Conservation (phyloP, 2,113 vertebrate genomes). For the Paraplagusia blochii region DNA sequence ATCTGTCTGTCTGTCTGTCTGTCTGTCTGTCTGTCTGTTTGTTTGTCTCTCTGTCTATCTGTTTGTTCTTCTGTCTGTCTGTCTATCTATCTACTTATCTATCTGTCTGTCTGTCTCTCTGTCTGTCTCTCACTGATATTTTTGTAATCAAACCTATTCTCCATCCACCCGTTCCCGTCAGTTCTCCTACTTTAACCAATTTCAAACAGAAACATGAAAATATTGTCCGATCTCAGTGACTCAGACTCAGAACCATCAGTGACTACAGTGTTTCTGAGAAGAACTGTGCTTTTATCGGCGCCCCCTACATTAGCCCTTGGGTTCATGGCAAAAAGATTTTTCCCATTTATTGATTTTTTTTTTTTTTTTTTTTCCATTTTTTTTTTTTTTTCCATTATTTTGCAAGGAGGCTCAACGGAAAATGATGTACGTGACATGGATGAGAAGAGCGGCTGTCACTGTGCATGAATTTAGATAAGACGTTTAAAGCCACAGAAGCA, state of each 20-base stretch:
- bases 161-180: too few relatives aligned
- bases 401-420: constrained; percentile 24
- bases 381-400: constrained; percentile 59
- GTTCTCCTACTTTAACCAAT: neutral
- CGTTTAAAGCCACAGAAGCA: constrained; percentile 42
- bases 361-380: constrained; percentile 60
- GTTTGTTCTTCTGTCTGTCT: too few relatives aligned
- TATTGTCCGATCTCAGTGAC: constrained; percentile 2
- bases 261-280: constrained; percentile 21
- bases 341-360: constrained; percentile 63
- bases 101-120: too few relatives aligned
- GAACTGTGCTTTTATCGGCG: constrained; percentile 43
- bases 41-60: too few relatives aligned
- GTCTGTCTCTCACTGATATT: too few relatives aligned
- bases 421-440: constrained; percentile 51
- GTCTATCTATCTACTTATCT: too few relatives aligned
- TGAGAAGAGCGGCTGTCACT: constrained; percentile 33
- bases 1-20: too few relatives aligned
- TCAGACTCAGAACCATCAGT: constrained; percentile 9
- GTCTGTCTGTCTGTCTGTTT: too few relatives aligned
- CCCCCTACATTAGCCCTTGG: neutral
- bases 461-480: constrained; percentile 67
- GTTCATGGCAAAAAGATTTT: constrained; percentile 45
- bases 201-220: constrained; percentile 13
- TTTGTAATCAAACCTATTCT: neutral